Evolutionary conservation across 2,888 invertebrate species (phyloP).

Genomic region (Pterobdella sp.): DNA sequence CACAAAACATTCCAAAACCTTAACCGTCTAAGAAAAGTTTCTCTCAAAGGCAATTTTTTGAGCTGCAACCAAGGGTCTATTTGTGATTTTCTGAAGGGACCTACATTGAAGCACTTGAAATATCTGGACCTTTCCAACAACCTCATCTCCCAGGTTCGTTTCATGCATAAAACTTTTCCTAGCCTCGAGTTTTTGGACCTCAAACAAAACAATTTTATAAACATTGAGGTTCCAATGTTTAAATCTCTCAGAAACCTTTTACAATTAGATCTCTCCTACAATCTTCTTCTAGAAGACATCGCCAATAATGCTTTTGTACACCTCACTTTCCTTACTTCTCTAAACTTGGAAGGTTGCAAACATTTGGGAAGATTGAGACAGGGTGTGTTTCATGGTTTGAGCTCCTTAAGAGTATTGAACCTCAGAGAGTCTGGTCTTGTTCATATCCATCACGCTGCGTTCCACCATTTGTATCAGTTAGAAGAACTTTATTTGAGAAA

Average conservation of each 20-base stretch:
- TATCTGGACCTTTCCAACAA: constrained; percentile 31
- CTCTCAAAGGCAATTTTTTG: constrained; percentile 25
- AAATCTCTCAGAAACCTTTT: constrained; percentile 23
- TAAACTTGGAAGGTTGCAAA: constrained; percentile 29
- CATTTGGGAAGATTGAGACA: constrained; percentile 26
- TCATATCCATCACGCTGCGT: constrained; percentile 29
- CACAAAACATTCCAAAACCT: constrained; percentile 29
- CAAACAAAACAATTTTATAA: constrained; percentile 18
- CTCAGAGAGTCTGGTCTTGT: constrained; percentile 28
- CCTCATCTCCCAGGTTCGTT: constrained; percentile 18
- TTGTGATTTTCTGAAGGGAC: constrained; percentile 27
- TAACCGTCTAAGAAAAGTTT: constrained; percentile 23
- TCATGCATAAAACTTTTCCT: constrained; percentile 26
- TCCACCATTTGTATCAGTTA: constrained; percentile 27
- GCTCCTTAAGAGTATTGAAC: constrained; percentile 27
- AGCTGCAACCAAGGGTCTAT: constrained; percentile 27
- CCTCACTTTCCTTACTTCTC: constrained; percentile 21
- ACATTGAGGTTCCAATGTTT: constrained; percentile 23
- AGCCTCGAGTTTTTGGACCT: constrained; percentile 24
- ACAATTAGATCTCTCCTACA: constrained; percentile 29
- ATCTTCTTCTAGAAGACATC: constrained; percentile 28
- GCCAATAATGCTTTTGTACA: constrained; percentile 19
- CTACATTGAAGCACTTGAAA: constrained; percentile 25
- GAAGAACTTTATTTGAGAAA: constrained; percentile 30
- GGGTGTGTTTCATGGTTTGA: constrained; percentile 27